Evolutionary conservation across 2,888 invertebrate species (phyloP), one percentile per base, ranked within the genome.

Genomic region (Hemicrepidius hirtus): DNA sequence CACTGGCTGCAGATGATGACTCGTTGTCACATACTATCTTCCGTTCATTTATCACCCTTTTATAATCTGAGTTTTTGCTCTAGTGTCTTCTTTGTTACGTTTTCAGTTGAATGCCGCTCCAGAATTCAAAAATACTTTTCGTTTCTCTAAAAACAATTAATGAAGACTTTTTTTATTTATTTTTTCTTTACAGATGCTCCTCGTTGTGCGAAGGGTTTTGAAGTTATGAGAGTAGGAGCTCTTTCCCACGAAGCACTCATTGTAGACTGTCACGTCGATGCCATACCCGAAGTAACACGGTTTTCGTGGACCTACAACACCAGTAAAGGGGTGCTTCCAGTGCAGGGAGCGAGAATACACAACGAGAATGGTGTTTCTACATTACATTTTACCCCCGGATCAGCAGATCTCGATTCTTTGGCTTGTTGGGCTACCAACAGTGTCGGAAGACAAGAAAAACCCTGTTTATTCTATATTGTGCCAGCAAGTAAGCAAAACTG

Each of bases 221-320:
- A 93, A 75, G 89, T 91, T 63, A 92, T 91, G 80, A 92, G 93
- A 78, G 86, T 95, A 53, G 93, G 94, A 1, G 93, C 92, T 1
- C 89, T 94, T 21, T 92, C 92, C 41, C 92, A 92, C 77, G 93
- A 94, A 71, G 91, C 92, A 63, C 89, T 95, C 62, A 88, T 91
- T 65, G 92, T 95, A 7, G 90, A 92, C 64, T 96, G 97, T 84
- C 93, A 95, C 75, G 94, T 97, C 63, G 92, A 94, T 75, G 94
- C 96, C 0, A 92, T 94, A 53, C 94, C 95, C 0, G 88, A 90
- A 16, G 91, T 92, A 65, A 90, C 89, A 0, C 89, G 92, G 79
- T 95, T 95, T 85, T 94, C 93, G 78, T 95, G 95, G 95, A 95
- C 95, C 10, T 95, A 93, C 84, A 95, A 95, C 84, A 93, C 93